Percentiles rank a stretch among this genome's conserved stretches.
phyloP scores from a whole-genome alignment of 2,113 vertebrate species.

The Pelobates fuscus region DNA sequence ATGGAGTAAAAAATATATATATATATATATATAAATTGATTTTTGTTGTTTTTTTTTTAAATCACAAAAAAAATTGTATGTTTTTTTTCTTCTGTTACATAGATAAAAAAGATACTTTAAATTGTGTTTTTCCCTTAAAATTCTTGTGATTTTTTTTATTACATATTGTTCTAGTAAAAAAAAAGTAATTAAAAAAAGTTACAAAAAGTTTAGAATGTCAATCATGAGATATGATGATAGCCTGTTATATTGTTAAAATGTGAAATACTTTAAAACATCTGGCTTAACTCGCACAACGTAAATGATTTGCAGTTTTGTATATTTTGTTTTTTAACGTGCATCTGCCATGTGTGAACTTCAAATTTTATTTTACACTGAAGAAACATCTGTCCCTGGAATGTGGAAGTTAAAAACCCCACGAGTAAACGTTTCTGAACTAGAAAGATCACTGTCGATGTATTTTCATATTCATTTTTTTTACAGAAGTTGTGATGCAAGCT shows the following conservation, averaged over 20 bases:
- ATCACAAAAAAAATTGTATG: too few relatives aligned
- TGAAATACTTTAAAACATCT: conserved; percentile 78
- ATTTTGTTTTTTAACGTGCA: conserved; percentile 66
- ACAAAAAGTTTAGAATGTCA: conserved; percentile 12
- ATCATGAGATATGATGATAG: background rate
- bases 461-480: conserved; percentile 57
- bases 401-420: conserved; percentile 71
- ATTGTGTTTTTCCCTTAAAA: too few relatives aligned
- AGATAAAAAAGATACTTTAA: too few relatives aligned
- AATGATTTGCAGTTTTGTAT: conserved; percentile 51
- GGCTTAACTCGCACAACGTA: conserved; percentile 70
- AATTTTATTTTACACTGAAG: conserved; percentile 74
- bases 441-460: conserved; percentile 58
- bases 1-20: too few relatives aligned
- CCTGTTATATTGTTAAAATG: conserved; percentile 58
- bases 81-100: too few relatives aligned
- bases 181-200: conserved; percentile 1
- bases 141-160: too few relatives aligned
- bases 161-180: too few relatives aligned
- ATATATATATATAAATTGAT: too few relatives aligned
- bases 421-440: conserved; percentile 57
- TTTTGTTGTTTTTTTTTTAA: too few relatives aligned
- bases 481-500: too few relatives aligned
- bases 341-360: conserved; percentile 81
- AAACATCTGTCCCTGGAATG: conserved; percentile 76